Evolutionary conservation across 2,113 vertebrate genomes (phyloP), one percentile per base, ranked within the genome.

Genomic region (Pterocles burchelli): DNA sequence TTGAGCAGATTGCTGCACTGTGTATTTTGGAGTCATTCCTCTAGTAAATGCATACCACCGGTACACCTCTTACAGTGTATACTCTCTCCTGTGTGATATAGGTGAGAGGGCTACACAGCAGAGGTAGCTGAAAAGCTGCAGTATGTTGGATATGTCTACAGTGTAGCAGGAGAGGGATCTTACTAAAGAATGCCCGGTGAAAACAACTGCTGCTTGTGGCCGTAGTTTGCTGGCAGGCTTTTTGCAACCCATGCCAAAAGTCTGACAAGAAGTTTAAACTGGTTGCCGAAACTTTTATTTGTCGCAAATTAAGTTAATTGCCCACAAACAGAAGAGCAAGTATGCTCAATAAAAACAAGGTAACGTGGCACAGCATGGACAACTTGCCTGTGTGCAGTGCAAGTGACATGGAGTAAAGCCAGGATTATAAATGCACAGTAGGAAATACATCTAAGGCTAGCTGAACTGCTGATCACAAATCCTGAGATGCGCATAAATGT

Each of bases 21-120:
- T 88, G 79, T 95, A 68, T 90, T 96, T 95, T 96, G 90, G 90
- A 96, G 82, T 93, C 68, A 36, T 95, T 96, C 82, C 90, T 81
- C 52, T 55, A 84, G 90, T 88, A 93, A 95, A 80, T 68, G 48
- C 85, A 90, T 93, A 31, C 94, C 82, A 55, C 57, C 10, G 13
- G n/a, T 83, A 48, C 74, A 88, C 29, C 38, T 93, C 68, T 77
- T 49, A 41, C 34, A 49, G 87, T 84, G 76, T 61, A 17, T 73
- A 29, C 71, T 71, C 59, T 94, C 85, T 95, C 55, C 63, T 73
- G 29, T 74, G 70, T 22, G 31, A 57, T 48, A 78, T 0, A 92
- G 66, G 73, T 90, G 95, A 92, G 94, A 92, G 93, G 58, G 28
- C 65, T 78, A 29, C 66, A 48, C 59, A 59, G 94, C 0, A 43